Percentiles rank a stretch among this genome's conserved stretches.
These are phyloP conservation scores for Gasteruption jaculator DNA, from an alignment of 2,888 invertebrate genomes.

Conservation along the genomic window DNA sequence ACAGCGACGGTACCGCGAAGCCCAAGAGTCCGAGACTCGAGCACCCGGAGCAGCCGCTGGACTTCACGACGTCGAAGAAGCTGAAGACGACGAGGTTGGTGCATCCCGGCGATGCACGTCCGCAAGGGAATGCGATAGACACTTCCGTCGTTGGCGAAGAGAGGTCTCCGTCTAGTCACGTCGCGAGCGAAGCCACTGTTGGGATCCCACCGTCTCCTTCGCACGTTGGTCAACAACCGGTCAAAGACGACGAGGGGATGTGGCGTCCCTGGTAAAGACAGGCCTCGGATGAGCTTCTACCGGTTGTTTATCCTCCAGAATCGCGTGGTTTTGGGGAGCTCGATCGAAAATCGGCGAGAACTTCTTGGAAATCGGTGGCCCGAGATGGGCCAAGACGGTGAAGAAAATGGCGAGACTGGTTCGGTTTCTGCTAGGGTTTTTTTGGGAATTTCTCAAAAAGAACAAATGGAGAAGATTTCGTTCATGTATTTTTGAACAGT, in stretches of 20 bases:
- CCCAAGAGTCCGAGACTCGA: slow-evolving; percentile 36
- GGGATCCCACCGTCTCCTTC: slow-evolving; percentile 33
- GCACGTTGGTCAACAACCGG: slow-evolving; percentile 33
- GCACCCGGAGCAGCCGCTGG: slow-evolving; percentile 44
- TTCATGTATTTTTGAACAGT: too few relatives aligned
- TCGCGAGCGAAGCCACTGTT: slow-evolving; percentile 29
- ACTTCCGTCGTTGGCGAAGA: slow-evolving; percentile 32
- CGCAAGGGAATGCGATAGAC: slow-evolving; percentile 11
- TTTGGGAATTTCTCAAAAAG: too few relatives aligned
- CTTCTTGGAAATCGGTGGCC: too few relatives aligned
- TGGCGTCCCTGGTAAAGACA: slow-evolving; percentile 47
- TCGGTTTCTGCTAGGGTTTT: too few relatives aligned
- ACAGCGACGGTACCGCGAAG: slow-evolving; percentile 26
- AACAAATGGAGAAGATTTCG: too few relatives aligned
- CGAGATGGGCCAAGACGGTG: too few relatives aligned
- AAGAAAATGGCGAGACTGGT: too few relatives aligned
- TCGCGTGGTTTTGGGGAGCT: too few relatives aligned
- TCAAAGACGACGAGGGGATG: slow-evolving; percentile 49
- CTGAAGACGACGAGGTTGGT: slow-evolving; percentile 26
- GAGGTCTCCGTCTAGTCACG: slow-evolving; percentile 37
- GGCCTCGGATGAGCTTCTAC: background rate
- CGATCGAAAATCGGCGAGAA: too few relatives aligned
- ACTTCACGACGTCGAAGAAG: slow-evolving; percentile 47
- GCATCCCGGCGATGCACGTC: slow-evolving; percentile 15
- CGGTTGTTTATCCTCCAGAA: background rate